Base-by-base conservation (phyloP, 2,113 vertebrate species). In the Tenrec ecaudatus region DNA sequence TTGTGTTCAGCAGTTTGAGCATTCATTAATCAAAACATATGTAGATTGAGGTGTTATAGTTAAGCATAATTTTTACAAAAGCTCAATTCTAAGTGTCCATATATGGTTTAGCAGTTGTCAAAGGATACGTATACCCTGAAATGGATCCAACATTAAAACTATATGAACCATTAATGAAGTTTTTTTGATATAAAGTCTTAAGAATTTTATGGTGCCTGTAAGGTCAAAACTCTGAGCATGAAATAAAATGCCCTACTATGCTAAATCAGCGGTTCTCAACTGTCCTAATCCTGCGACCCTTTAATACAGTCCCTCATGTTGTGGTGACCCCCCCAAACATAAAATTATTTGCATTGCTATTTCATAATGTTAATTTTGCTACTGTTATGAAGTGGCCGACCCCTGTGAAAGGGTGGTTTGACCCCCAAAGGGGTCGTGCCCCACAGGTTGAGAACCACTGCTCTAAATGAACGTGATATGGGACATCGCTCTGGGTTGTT, bases 111-210 rank as follows among this genome's bases (percentile, higher is more conserved):
- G 31, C 38, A 69, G 22, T 88, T 96, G n/a, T 86, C 77, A 88
- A n/a, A 88, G 31, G 71, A 69, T 90, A 53, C 95, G 20, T 68
- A 57, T 69, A 58, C 14, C 19, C 12, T 86, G 81, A 94, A 89
- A 71, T 93, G 33, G 53, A 38, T 89, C 82, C 20, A 86, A 22
- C 33, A 80, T 31, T 88, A 57, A 91, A 83, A 86, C n/a, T 95
- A 23, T 73, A 81, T 78, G 88, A 91, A 92, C 33, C 20, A 86
- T 71, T 58, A 92, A 73, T 47, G 5, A 15, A 31, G 80, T 91
- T 95, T 96, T 84, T 36, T 86, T 76, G 22, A 53, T 75, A 73
- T 53, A 78, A 91, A 38, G 79, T 29, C 71, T 80, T 73, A 94
- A 84, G 17, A 91, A 33, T n/a, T 79, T 83, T 86, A 1, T 43